A percentile compares a stretch with the other conserved stretches of the same genome.
Evolutionary conservation across 2,797 vertebrate genomes (phyloP).

Genomic region (Catostomus latipinnis): DNA sequence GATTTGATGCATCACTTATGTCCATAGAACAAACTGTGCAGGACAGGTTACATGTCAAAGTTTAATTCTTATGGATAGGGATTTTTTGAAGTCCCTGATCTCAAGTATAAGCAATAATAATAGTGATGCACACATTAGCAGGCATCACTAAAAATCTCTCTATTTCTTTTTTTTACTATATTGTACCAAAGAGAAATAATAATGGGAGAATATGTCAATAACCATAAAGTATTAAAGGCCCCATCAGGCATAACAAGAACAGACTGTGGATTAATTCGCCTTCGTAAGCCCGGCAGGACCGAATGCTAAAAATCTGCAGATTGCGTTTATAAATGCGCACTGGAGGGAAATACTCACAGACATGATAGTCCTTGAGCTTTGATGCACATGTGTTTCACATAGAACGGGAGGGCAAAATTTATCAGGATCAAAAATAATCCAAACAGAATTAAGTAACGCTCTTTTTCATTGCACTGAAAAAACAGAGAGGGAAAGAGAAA

Average conservation of each 20-base stretch:
- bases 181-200: constrained; percentile 17
- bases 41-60: neutral
- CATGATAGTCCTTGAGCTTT: constrained; percentile 73
- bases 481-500: constrained; percentile 52
- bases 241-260: constrained; percentile 1
- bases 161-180: neutral
- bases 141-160: neutral
- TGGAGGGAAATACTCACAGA: constrained; percentile 66
- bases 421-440: constrained; percentile 78
- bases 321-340: neutral
- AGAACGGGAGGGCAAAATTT: constrained; percentile 79
- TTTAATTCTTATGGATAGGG: neutral
- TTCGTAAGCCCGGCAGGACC: constrained; percentile 16
- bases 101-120: neutral
- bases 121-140: neutral
- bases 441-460: constrained; percentile 80
- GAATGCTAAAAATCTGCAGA: constrained; percentile 27
- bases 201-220: constrained; percentile 35
- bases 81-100: neutral
- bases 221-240: constrained; percentile 42
- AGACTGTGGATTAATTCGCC: constrained; percentile 32
- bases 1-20: neutral
- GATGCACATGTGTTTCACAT: constrained; percentile 83
- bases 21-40: no score
- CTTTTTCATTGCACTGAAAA: constrained; percentile 46